Conservation (phyloP, 2,888 invertebrate genomes). For the Amphipyra berbera region DNA sequence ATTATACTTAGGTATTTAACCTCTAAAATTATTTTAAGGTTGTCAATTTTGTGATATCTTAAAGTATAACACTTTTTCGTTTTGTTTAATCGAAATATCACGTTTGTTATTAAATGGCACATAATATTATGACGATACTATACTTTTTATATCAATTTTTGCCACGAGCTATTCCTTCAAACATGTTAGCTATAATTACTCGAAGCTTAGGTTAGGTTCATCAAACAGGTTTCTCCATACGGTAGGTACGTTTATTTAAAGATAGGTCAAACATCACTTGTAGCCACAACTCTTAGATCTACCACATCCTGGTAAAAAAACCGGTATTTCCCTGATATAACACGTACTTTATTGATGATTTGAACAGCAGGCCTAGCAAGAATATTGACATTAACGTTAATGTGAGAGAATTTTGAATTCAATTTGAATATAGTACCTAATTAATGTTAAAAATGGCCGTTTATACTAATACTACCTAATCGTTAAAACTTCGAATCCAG, state of each 20-base stretch:
- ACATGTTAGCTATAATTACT: not conserved
- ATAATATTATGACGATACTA: not conserved
- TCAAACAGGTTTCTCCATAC: conserved; percentile 2
- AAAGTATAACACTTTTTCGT: not conserved
- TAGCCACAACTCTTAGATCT: conserved; percentile 2
- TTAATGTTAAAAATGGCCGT: no score
- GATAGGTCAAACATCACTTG: conserved; percentile 7
- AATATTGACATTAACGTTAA: no score
- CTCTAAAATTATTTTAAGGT: conserved; percentile 5
- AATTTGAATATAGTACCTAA: no score
- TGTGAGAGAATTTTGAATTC: no score
- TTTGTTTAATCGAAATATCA: not conserved
- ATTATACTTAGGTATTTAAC: not conserved
- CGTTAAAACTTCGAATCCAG: no score
- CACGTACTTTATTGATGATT: not conserved
- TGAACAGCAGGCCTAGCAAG: no score
- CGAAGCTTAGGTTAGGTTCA: not conserved
- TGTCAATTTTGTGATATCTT: no score
- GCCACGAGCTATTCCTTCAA: not conserved
- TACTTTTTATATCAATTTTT: not conserved
- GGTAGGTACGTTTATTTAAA: not conserved
- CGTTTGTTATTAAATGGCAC: not conserved
- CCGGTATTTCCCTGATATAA: not conserved
- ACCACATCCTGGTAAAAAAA: conserved; percentile 8
- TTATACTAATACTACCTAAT: no score